Percentiles rank a stretch among this genome's conserved stretches.
Conservation (phyloP, 2,888 invertebrate species). For the Folsomia manolachei region DNA sequence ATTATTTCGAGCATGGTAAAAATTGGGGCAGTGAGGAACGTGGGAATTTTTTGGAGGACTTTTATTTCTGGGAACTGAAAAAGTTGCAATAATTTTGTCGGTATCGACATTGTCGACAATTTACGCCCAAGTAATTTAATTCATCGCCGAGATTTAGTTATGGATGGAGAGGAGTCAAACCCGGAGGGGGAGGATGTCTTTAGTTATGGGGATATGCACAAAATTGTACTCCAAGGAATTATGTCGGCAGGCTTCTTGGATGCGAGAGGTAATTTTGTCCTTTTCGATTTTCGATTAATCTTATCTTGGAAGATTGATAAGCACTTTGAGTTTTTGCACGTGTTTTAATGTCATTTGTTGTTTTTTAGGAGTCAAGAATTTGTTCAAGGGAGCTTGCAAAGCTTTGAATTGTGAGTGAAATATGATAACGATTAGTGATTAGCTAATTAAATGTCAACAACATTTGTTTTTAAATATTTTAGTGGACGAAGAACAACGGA, state of each 20-base stretch:
- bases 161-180: neutral
- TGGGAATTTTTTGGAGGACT: too few relatives aligned
- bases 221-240: slow-evolving; percentile 47
- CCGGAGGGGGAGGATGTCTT: slow-evolving; percentile 17
- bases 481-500: slow-evolving; percentile 23
- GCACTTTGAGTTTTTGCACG: too few relatives aligned
- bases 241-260: slow-evolving; percentile 46
- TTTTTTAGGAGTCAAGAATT: slow-evolving; percentile 40
- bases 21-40: too few relatives aligned
- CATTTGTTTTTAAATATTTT: neutral
- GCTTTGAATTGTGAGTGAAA: slow-evolving; percentile 27
- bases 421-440: neutral
- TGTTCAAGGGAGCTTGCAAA: slow-evolving; percentile 40
- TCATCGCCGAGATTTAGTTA: too few relatives aligned
- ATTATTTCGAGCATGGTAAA: too few relatives aligned
- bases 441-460: neutral
- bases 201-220: slow-evolving; percentile 43
- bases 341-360: too few relatives aligned
- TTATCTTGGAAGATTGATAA: too few relatives aligned
- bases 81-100: too few relatives aligned
- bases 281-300: too few relatives aligned
- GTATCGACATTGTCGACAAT: too few relatives aligned
- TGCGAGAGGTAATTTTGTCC: slow-evolving; percentile 42
- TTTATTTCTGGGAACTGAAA: too few relatives aligned
- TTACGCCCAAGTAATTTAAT: too few relatives aligned